Evolutionary conservation across 2,888 invertebrate species (phyloP).

Genomic region (Aelia acuminata): DNA sequence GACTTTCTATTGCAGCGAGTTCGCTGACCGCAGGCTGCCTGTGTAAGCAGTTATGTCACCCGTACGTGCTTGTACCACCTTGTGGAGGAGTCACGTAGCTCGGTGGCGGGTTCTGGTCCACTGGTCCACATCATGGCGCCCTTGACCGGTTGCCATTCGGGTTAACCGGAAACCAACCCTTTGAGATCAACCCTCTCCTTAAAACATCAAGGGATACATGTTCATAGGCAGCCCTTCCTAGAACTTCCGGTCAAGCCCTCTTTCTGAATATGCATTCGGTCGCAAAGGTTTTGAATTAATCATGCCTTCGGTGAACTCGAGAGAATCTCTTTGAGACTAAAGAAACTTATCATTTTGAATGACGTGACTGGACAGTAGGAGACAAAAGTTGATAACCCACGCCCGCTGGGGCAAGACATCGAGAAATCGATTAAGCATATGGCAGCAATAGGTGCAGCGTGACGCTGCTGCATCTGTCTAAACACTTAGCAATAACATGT

Average conservation of each 20-base stretch:
- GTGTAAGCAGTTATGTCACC: slow-evolving; percentile 31
- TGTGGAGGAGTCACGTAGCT: not conserved
- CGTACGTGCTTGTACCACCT: not conserved
- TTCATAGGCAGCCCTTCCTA: not conserved
- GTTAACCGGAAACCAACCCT: not conserved
- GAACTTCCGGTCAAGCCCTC: not conserved
- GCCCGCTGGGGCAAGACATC: not conserved
- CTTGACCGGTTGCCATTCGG: not conserved
- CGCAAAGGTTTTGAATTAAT: not conserved
- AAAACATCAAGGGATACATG: not conserved
- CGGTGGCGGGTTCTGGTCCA: not conserved
- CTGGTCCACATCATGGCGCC: slow-evolving; percentile 22
- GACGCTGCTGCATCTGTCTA: not conserved
- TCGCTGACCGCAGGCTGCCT: not conserved
- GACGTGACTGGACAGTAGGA: not conserved
- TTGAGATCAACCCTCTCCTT: not conserved
- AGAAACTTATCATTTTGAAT: too few relatives aligned
- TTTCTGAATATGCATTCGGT: not conserved
- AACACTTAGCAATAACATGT: not conserved
- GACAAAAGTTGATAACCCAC: not conserved
- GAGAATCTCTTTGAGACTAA: not conserved
- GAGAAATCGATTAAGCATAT: not conserved
- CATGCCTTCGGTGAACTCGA: not conserved
- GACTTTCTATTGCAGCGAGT: slow-evolving; percentile 13
- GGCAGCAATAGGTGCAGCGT: not conserved